Evolutionary conservation across 2,113 vertebrate genomes (phyloP).

Genomic region (Oostethus manadensis): DNA sequence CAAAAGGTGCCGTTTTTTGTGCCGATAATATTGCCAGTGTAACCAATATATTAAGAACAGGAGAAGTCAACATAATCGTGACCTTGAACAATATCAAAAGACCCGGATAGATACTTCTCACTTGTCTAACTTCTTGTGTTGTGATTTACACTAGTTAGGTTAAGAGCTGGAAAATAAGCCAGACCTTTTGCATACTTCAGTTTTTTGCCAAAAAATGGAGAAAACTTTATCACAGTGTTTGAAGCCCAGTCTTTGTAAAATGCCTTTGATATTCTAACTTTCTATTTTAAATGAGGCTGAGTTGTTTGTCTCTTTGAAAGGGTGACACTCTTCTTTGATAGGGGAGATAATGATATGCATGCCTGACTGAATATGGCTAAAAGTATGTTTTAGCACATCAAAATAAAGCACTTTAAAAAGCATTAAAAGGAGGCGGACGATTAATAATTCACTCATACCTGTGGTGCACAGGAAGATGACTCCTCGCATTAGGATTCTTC

Average conservation of each 20-base stretch:
- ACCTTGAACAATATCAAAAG: slow-evolving; percentile 39
- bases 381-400: slow-evolving; percentile 79
- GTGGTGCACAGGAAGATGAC: slow-evolving; percentile 76
- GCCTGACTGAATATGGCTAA: slow-evolving; percentile 77
- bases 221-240: slow-evolving; percentile 68
- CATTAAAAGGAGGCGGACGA: slow-evolving; percentile 77
- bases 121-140: slow-evolving; percentile 62
- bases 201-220: slow-evolving; percentile 46
- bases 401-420: slow-evolving; percentile 81
- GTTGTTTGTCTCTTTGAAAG: slow-evolving; percentile 77
- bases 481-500: slow-evolving; percentile 72
- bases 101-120: slow-evolving; percentile 50
- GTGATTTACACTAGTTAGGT: slow-evolving; percentile 70
- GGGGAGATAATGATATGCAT: slow-evolving; percentile 76
- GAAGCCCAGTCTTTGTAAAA: slow-evolving; percentile 71
- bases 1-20: not conserved
- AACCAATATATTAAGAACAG: slow-evolving; percentile 29
- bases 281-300: slow-evolving; percentile 76
- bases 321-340: slow-evolving; percentile 74
- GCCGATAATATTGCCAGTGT: no score
- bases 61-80: slow-evolving; percentile 46
- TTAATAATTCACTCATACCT: slow-evolving; percentile 82
- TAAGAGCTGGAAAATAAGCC: slow-evolving; percentile 70
- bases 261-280: slow-evolving; percentile 73
- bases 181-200: slow-evolving; percentile 60